Evolutionary conservation across 2,888 invertebrate species (phyloP).

Genomic region (Cataglyphis cursor): DNA sequence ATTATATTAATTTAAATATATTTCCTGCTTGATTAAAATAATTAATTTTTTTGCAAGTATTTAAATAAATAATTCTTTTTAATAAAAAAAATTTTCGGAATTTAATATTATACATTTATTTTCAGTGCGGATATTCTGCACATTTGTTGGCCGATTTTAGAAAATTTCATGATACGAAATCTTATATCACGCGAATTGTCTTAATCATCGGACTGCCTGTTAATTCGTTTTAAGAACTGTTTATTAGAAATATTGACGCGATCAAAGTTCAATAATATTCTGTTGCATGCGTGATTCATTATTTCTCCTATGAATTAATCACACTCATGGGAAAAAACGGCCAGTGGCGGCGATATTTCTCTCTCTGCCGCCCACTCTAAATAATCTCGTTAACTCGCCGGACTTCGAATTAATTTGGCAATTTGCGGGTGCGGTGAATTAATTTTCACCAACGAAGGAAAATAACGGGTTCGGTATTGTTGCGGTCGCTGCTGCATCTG

Average conservation of each 20-base stretch:
- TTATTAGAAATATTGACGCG: not conserved
- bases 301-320: not conserved
- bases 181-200: not conserved
- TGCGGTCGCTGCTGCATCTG: conserved; percentile 30
- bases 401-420: conserved; percentile 29
- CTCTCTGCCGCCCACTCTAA: not conserved
- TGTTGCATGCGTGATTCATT: conserved; percentile 4
- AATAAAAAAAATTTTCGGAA: too few species aligned
- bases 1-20: too few species aligned
- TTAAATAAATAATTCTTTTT: too few species aligned
- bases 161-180: not conserved
- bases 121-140: not conserved
- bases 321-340: conserved; percentile 22
- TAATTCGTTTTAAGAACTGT: not conserved
- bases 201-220: not conserved
- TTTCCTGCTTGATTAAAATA: too few species aligned
- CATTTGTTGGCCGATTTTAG: not conserved
- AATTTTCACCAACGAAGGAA: conserved; percentile 37
- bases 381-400: conserved; percentile 44
- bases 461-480: conserved; percentile 46
- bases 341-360: not conserved
- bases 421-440: conserved; percentile 36
- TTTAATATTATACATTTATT: too few species aligned
- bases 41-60: too few species aligned
- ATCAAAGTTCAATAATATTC: conserved; percentile 1